These are phyloP conservation scores for Tiliacea aurago DNA, from an alignment of 2,888 invertebrate species.

Conservation along the genomic window DNA sequence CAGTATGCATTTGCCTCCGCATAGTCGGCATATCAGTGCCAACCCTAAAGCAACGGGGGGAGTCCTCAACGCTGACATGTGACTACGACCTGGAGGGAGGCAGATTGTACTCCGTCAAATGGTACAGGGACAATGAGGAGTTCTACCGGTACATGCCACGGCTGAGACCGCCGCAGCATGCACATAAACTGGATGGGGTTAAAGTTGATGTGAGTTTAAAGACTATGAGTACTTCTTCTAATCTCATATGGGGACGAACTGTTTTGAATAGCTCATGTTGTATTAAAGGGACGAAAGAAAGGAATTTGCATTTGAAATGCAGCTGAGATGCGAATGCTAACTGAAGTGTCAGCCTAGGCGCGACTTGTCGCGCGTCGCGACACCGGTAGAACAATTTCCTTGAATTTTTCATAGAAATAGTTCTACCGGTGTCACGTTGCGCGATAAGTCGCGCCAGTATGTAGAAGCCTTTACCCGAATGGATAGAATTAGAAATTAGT, in stretches of 20 bases:
- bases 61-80: constrained; percentile 90
- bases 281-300: not conserved
- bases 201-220: constrained; percentile 91
- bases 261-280: not conserved
- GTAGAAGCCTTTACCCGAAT: no score
- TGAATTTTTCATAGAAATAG: no score
- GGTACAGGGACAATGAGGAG: constrained; percentile 92
- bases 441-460: no score
- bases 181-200: constrained; percentile 91
- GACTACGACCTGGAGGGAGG: constrained; percentile 92
- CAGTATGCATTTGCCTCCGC: constrained; percentile 83
- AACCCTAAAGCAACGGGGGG: constrained; percentile 90
- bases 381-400: no score
- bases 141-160: constrained; percentile 92
- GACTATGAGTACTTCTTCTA: not conserved
- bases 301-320: not conserved
- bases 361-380: no score
- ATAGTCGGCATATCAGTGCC: constrained; percentile 90
- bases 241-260: not conserved
- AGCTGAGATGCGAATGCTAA: not conserved
- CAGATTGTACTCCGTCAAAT: constrained; percentile 92
- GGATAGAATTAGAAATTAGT: not conserved
- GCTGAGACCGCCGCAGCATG: constrained; percentile 91
- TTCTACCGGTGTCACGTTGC: no score
- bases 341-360: no score